Evolutionary conservation across 2,888 invertebrate genomes (phyloP), one percentile per base, ranked within the genome.

Genomic region (Dolichomitus sp.): DNA sequence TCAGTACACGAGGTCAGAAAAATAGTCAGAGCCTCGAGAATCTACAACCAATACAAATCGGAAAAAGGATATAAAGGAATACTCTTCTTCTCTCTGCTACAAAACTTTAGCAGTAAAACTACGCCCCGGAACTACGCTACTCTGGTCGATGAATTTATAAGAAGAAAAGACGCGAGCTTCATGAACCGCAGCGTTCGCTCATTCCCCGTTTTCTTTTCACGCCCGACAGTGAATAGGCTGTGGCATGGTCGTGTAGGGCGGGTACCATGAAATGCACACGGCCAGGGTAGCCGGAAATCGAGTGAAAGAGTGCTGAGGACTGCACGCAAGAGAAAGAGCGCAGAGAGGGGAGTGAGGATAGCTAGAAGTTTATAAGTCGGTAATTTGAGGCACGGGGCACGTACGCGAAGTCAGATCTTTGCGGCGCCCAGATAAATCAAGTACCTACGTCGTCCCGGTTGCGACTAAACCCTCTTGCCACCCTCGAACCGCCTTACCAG

Each of bases 361-460:
- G 83, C 75, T 81, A 88, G 87, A 92, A 93, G 93, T 93, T 93
- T 93, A 93, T 93, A 93, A 93, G 93, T 93, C 91, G 92, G 93
- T 93, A 93, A 93, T 93, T 93, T 93, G 92, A 92, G 89, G 91
- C 89, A 88, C 92, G 91, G 89, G 89, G 92, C 93, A 93, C 93
- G 93, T 93, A 93, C 92, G 91, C 89, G 89, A 88, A 91, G 89
- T 91, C 91, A 93, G 93, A 93, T 93, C 93, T 92, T 91, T 91
- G 91, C 90, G 92, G 91, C 91, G 90, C 91, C 89, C 91, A 93
- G 92, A 93, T 93, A 93, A 93, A 93, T 93, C 93, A 93, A 90
- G 87, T 89, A 91, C 89, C 92, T 91, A 92, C 89, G 89, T 89
- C 87, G 77, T 85, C 78, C 65, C 75, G 74, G 74, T 78, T 68